Evolutionary conservation across 2,797 vertebrate species (phyloP), one percentile per base, ranked within the genome.

Genomic region (Hippoglossus hippoglossus): DNA sequence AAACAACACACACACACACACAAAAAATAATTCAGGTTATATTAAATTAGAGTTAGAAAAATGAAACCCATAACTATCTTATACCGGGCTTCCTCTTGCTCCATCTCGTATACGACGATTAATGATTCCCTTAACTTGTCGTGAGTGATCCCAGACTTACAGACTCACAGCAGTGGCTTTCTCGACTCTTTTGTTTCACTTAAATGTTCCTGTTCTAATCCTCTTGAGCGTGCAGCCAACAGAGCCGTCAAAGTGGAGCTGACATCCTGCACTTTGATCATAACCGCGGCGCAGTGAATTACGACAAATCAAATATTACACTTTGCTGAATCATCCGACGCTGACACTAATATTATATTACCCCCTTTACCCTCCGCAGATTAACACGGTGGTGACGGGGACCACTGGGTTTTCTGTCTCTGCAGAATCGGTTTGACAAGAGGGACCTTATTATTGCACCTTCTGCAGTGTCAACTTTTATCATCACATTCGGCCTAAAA

Each of bases 221-320:
- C 34, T 18, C 50, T 36, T 22, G 26, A 70, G 34, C 61, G 60
- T 19, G 12, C 59, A 66, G 63, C 59, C 50, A 56, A 61, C 47
- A 61, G 28, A 15, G 22, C 56, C 63, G 61, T 71, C 56, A 85
- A 47, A 69, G 28, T 50, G 54, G 16, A 49, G 53, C 12, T 68
- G 77, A 77, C 79, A 81, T 65, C 70, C 61, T 39, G 60, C 52
- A 50, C 81, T 83, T 87, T 81, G 67, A 87, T 80, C 71, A 62
- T 28, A 68, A 62, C 65, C 28, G 22, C 22, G 9, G 51, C 61
- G 70, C 65, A 21, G 26, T 60, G 69, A 84, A 75, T 81, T 68
- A 61, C 49, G 73, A 73, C 73, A 59, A 67, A 50, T 57, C 34
- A 63, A 50, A 52, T 31, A 46, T 21, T 11, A 3, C 21, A 53